These are phyloP conservation scores for Anoura caudifer DNA, from an alignment of 2,113 vertebrate species.

Conservation along the genomic window DNA sequence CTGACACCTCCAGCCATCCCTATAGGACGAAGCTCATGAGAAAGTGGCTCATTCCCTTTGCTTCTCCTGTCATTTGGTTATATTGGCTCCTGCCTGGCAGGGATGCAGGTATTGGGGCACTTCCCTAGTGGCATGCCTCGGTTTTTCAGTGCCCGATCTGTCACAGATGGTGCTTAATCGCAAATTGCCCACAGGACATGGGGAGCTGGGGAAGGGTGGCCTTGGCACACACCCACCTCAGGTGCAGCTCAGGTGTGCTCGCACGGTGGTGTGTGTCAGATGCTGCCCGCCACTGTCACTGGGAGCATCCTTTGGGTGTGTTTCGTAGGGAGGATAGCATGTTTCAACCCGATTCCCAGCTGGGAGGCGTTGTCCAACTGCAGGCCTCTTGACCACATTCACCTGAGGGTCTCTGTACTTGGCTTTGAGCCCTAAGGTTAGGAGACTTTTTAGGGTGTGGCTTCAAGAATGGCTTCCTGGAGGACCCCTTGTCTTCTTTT, in stretches of 20 bases:
- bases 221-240: accelerated
- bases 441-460: not conserved
- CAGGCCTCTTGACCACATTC: accelerated
- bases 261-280: not conserved
- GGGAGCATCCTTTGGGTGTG: too few species aligned
- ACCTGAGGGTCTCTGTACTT: too few species aligned
- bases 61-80: not conserved
- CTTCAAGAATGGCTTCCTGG: not conserved
- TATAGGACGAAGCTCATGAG: not conserved
- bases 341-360: accelerated
- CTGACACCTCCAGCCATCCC: not conserved
- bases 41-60: not conserved
- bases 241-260: not conserved
- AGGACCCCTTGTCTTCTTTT: not conserved
- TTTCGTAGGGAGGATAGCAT: not conserved
- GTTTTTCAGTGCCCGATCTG: not conserved
- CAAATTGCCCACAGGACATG: too few species aligned
- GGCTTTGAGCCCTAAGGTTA: not conserved
- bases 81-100: not conserved
- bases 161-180: not conserved
- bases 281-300: too few species aligned
- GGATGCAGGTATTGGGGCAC: not conserved
- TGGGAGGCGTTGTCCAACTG: accelerated
- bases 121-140: not conserved
- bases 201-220: not conserved